Evolutionary conservation across 2,888 invertebrate species (phyloP).

Genomic region (Drosophila austrosaltans): DNA sequence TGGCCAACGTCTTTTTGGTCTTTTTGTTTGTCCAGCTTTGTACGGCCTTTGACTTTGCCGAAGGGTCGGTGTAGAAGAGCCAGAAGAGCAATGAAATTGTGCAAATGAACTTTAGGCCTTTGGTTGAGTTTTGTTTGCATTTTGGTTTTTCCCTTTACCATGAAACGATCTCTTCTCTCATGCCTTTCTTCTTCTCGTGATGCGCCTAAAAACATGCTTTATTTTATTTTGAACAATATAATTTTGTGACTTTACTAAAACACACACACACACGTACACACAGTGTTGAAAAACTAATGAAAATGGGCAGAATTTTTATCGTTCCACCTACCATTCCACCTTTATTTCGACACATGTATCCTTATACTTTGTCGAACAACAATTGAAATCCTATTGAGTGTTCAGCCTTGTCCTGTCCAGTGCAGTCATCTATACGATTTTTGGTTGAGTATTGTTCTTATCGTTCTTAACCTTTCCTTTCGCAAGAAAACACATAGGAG

Average conservation of each 20-base stretch:
- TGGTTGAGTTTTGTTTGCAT: constrained; percentile 78
- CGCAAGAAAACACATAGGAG: background rate
- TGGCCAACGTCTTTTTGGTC: constrained; percentile 79
- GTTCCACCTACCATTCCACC: background rate
- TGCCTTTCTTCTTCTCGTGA: background rate
- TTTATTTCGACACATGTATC: constrained; percentile 9
- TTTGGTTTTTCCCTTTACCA: constrained; percentile 62
- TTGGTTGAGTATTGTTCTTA: constrained; percentile 46
- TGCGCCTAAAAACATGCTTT: constrained; percentile 69
- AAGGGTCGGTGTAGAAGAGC: constrained; percentile 11
- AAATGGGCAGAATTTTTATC: constrained; percentile 53
- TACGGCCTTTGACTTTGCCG: constrained; percentile 75
- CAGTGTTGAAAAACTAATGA: constrained; percentile 68
- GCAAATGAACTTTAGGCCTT: constrained; percentile 80
- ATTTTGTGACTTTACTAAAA: constrained; percentile 72
- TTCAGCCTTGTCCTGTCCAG: constrained; percentile 42
- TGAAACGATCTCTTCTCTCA: constrained; percentile 18
- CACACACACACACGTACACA: constrained; percentile 24
- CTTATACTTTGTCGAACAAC: no score
- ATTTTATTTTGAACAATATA: constrained; percentile 79
- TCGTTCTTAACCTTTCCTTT: background rate
- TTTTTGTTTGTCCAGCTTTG: constrained; percentile 73
- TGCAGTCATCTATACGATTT: constrained; percentile 49
- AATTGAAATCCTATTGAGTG: constrained; percentile 74
- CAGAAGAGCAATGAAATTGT: constrained; percentile 69